Conservation (phyloP, 1,140 invertebrate species). For the Argopecten irradians region DNA sequence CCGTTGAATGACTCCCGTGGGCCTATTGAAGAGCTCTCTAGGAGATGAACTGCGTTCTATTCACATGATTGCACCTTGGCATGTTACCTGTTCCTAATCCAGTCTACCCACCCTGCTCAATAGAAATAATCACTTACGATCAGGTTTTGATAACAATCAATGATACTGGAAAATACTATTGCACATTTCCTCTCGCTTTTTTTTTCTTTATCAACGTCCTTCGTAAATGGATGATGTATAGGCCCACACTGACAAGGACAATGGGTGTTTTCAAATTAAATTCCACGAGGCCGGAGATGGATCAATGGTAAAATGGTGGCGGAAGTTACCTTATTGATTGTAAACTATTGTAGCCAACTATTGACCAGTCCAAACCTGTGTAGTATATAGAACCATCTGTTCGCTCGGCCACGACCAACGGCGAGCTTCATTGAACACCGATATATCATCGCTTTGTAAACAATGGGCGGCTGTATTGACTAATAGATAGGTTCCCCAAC, state of each 20-base stretch:
- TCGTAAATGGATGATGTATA: not conserved
- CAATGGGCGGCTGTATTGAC: not conserved
- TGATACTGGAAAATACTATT: slow-evolving; percentile 9
- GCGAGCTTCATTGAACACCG: not conserved
- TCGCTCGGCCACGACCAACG: not conserved
- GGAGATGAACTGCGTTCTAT: slow-evolving; percentile 10
- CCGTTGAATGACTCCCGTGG: not conserved
- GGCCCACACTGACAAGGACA: not conserved
- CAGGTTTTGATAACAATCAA: slow-evolving; percentile 15
- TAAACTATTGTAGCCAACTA: not conserved
- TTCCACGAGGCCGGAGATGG: not conserved
- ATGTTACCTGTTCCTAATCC: slow-evolving; percentile 11
- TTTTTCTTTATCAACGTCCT: slow-evolving; percentile 7
- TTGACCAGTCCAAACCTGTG: not conserved
- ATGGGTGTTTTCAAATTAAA: slow-evolving; percentile 12
- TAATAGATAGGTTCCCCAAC: not conserved
- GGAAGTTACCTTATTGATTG: not conserved
- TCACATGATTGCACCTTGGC: not conserved
- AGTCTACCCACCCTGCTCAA: not conserved
- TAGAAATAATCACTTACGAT: slow-evolving; percentile 12
- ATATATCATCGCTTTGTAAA: not conserved
- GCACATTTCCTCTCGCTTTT: not conserved
- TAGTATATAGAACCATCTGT: not conserved
- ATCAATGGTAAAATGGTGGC: not conserved
- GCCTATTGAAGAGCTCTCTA: slow-evolving; percentile 8